phyloP scores from a whole-genome alignment of 2,797 vertebrate genomes.

The Peromyscus eremicus region DNA sequence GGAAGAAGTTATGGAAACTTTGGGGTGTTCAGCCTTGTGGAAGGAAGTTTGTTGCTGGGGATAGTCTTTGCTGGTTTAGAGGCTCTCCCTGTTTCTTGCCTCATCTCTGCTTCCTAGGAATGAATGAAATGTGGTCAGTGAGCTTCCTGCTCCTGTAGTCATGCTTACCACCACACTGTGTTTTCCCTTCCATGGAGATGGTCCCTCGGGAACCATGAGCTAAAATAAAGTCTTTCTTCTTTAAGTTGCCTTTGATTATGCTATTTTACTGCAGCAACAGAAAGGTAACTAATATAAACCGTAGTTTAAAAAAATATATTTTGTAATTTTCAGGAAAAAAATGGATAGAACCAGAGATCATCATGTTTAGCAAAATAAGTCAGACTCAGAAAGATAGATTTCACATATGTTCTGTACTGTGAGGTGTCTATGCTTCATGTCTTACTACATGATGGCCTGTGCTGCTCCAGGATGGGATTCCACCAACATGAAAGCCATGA shows the following conservation, averaged over 20 bases:
- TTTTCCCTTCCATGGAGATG: not conserved
- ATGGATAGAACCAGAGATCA: not conserved
- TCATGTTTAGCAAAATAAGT: not conserved
- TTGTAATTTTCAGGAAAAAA: not conserved
- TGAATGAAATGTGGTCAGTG: not conserved
- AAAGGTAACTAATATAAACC: not conserved
- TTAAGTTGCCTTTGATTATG: not conserved
- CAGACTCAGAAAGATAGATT: not conserved
- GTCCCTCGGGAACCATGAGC: not conserved
- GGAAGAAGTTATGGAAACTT: not conserved
- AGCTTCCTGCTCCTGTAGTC: not conserved
- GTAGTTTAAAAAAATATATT: not conserved
- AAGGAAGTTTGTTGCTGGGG: not conserved
- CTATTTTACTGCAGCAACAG: not conserved
- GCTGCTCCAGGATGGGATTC: not conserved
- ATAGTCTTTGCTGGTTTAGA: not conserved
- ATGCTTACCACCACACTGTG: not conserved
- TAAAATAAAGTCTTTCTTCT: not conserved
- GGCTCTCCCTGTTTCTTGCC: not conserved
- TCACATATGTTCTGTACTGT: not conserved
- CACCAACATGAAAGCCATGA: not conserved
- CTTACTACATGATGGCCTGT: not conserved
- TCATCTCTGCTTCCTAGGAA: not conserved
- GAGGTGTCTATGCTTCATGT: not conserved
- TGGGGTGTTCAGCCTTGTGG: not conserved